Conservation (phyloP, 30 jellyfish, hydroid and myxozoan genomes). For the Aurelia aurita complex sp. Pacific region DNA sequence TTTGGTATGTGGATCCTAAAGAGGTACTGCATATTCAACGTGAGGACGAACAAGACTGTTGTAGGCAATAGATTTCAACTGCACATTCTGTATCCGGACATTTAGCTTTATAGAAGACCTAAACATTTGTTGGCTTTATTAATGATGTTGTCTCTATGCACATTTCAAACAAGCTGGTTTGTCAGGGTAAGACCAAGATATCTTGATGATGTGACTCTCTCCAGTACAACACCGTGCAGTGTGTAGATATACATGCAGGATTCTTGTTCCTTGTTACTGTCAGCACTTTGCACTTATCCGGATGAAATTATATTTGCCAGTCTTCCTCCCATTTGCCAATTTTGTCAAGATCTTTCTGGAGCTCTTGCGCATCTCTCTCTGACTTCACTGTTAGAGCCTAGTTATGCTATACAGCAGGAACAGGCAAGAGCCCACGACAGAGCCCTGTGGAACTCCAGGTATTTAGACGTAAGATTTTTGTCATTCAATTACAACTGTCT, state of each 20-base stretch:
- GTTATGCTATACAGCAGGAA: too few relatives aligned
- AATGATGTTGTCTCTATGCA: constrained; percentile 6
- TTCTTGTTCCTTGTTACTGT: constrained; percentile 6
- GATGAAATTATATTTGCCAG: background rate
- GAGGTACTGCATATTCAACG: background rate
- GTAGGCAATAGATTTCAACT: background rate
- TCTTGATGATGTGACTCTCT: background rate
- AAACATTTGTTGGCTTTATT: constrained; percentile 15
- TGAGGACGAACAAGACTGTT: background rate
- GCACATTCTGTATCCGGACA: background rate
- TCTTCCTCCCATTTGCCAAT: constrained; percentile 5
- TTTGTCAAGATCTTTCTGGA: background rate
- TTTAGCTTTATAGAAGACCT: background rate
- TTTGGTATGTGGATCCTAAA: too few relatives aligned
- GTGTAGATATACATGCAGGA: background rate
- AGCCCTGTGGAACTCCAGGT: background rate
- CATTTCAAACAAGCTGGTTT: background rate
- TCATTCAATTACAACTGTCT: background rate
- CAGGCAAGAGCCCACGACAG: too few relatives aligned
- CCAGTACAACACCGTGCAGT: constrained; percentile 7
- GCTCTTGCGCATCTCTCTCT: too few relatives aligned
- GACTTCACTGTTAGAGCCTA: background rate
- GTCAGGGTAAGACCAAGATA: constrained; percentile 7
- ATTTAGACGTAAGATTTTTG: background rate
- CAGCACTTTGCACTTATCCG: background rate